Percentiles rank a stretch among this genome's conserved stretches.
These are phyloP conservation scores for Chanos chanos DNA, from an alignment of 2,797 vertebrate species.

Conservation along the genomic window DNA sequence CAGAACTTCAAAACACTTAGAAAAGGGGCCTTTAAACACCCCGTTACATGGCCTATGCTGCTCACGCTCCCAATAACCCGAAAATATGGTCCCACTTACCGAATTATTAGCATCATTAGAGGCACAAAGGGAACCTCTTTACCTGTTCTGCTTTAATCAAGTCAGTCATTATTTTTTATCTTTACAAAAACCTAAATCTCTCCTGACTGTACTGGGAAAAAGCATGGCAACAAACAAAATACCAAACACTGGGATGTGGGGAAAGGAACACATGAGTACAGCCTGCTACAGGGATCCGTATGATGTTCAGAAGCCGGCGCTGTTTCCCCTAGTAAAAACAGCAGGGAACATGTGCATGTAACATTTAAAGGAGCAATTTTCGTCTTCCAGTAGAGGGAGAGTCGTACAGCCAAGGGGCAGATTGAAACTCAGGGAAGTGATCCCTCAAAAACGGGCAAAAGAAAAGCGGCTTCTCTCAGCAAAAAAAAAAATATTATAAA, in stretches of 20 bases:
- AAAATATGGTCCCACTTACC: constrained; percentile 64
- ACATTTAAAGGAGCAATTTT: constrained; percentile 65
- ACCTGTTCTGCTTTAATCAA: constrained; percentile 56
- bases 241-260: constrained; percentile 52
- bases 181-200: constrained; percentile 45
- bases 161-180: constrained; percentile 63
- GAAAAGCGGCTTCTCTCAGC: no score
- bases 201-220: constrained; percentile 22
- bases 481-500: no score
- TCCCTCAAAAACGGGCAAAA: constrained; percentile 24
- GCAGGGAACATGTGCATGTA: constrained; percentile 72
- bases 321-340: constrained; percentile 76
- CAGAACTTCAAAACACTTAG: constrained; percentile 26
- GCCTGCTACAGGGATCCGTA: constrained; percentile 55
- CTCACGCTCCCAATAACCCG: constrained; percentile 50
- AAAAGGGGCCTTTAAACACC: constrained; percentile 5
- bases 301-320: constrained; percentile 64
- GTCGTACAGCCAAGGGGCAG: constrained; percentile 31
- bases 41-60: constrained; percentile 41
- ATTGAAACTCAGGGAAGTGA: constrained; percentile 37
- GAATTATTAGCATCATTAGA: constrained; percentile 50
- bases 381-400: constrained; percentile 42
- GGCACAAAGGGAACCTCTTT: constrained; percentile 22
- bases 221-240: constrained; percentile 40
- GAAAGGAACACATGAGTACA: constrained; percentile 34